Base-by-base conservation (phyloP, 1,140 invertebrate species). In the Heliconius melpomene region DNA sequence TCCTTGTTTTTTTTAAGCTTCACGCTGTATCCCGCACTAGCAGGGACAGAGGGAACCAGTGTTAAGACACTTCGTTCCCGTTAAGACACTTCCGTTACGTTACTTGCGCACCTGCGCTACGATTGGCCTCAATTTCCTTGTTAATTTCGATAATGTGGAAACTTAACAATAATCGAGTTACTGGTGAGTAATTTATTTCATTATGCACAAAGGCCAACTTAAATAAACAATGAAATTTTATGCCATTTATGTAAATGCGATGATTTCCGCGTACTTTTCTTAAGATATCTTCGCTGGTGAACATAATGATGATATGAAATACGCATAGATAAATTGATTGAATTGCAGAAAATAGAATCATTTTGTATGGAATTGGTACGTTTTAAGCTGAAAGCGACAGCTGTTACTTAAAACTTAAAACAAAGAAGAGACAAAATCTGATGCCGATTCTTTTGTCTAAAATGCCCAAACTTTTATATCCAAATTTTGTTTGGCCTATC, bases 141-240 rank as follows among this genome's bases (percentile, higher is more conserved):
- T 85, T 85, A 84, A 81, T 89, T 87, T 87, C 80, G 81, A 88
- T 89, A 88, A 87, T 89, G 81, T 84, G 66, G 76, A 82, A 84
- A 79, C 72, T 82, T 52, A 66, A 81, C 75, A 84, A 86, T 82
- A 50, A 87, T 84, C 84, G 83, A 87, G 87, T 72, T 79, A 40
- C 75, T 71, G 57, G 46, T 72, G 75, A 82, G 81, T 86, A 83
- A 84, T 85, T 84, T 83, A 80, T 81, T 80, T 66, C 60, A 66
- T 74, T 79, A 81, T 72, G 38, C 70, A 80, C 79, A 78, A 82
- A 83, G 78, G 78, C 54, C 72, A 40, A 78, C 36, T 81, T 71
- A 81, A 72, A 29, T 78, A 74, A 79, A 79, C 79, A 73, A 78
- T 74, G 72, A 72, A 78, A 79, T 78, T 66, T 57, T 77, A 74